phyloP scores from a whole-genome alignment of 1,140 invertebrate species.

The Nasonia vitripennis region DNA sequence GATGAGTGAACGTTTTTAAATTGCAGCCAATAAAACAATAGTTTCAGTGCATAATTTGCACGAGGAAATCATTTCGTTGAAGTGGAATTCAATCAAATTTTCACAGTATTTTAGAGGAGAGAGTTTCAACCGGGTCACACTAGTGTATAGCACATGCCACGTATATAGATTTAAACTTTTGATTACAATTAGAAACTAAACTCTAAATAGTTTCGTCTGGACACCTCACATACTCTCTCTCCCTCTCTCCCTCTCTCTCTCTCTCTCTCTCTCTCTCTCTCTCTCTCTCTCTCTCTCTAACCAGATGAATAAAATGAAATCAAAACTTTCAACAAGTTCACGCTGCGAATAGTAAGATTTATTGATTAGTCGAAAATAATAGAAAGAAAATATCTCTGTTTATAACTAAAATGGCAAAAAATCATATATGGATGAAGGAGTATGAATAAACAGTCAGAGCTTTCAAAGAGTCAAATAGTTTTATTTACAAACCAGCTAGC shows the following conservation, averaged over 20 bases:
- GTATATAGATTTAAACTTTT: slow-evolving; percentile 8
- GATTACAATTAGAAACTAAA: neutral
- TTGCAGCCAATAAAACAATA: too few relatives aligned
- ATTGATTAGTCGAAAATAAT: neutral
- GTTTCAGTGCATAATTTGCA: too few relatives aligned
- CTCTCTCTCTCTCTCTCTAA: neutral
- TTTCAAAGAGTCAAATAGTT: slow-evolving; percentile 74
- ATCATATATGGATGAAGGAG: neutral
- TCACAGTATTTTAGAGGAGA: neutral
- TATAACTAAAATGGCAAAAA: neutral
- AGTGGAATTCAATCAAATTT: too few relatives aligned
- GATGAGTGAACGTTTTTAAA: too few relatives aligned
- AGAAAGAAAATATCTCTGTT: neutral
- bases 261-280: too few relatives aligned
- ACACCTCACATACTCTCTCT: neutral
- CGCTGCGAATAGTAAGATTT: neutral
- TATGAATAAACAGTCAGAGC: slow-evolving; percentile 48
- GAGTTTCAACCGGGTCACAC: neutral
- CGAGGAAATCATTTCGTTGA: too few relatives aligned
- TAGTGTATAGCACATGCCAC: neutral
- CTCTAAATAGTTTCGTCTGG: neutral
- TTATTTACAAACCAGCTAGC: slow-evolving; percentile 75
- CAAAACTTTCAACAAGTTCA: neutral
- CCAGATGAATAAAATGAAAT: neutral
- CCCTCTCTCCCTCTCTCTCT: too few relatives aligned